Evolutionary conservation across 2,113 vertebrate species (phyloP).

Genomic region (Apodemus speciosus): DNA sequence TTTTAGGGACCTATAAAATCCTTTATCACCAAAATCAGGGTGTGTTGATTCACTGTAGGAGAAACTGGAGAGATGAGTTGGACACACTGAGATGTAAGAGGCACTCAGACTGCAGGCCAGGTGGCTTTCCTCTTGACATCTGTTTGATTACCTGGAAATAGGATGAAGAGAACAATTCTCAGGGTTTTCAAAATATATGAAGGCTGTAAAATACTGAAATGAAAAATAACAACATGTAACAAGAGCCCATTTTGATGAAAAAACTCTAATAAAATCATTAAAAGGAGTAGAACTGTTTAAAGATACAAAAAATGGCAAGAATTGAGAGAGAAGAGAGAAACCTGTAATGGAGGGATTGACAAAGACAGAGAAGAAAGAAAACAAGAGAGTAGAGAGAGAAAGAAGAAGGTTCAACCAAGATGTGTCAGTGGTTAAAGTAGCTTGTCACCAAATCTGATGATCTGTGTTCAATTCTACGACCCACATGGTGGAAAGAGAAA

Average conservation of each 20-base stretch:
- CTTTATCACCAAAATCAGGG: not conserved
- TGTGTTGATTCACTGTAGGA: not conserved
- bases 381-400: not conserved
- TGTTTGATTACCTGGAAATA: not conserved
- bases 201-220: not conserved
- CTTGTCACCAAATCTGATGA: not conserved
- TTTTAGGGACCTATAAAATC: not conserved
- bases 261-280: not conserved
- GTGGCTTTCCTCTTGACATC: not conserved
- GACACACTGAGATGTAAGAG: not conserved
- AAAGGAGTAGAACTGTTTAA: not conserved
- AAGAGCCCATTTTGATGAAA: not conserved
- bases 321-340: not conserved
- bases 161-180: not conserved
- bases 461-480: not conserved
- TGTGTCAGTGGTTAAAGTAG: too few relatives aligned
- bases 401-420: too few relatives aligned
- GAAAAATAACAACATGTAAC: not conserved
- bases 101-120: too few relatives aligned
- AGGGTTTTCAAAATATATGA: not conserved
- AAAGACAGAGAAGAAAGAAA: not conserved
- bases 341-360: not conserved
- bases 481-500: not conserved
- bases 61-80: too few relatives aligned
- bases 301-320: not conserved